These are phyloP conservation scores for Dromas ardeola DNA, from an alignment of 2,113 vertebrate genomes.

Conservation along the genomic window DNA sequence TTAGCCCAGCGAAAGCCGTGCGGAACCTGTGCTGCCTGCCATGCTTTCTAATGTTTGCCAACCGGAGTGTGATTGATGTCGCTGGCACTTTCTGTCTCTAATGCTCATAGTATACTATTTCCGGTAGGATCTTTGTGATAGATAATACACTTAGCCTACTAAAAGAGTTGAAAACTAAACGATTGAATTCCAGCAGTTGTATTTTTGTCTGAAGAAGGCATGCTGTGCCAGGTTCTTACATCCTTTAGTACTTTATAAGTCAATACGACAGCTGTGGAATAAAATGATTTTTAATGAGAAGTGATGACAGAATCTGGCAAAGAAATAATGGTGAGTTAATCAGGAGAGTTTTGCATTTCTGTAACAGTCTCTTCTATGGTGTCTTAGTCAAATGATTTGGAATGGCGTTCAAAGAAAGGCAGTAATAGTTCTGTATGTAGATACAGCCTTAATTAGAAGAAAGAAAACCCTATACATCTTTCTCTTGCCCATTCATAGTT, in stretches of 20 bases:
- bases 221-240: background rate
- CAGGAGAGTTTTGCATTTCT: background rate
- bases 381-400: background rate
- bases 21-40: background rate
- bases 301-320: background rate
- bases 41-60: background rate
- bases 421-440: background rate
- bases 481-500: fast-evolving
- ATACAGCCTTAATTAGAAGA: background rate
- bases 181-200: background rate
- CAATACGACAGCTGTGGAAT: background rate
- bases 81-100: background rate
- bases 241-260: background rate
- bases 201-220: background rate
- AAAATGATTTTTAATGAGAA: slow-evolving; percentile 3
- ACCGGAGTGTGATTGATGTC: background rate
- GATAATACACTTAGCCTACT: background rate
- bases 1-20: fast-evolving
- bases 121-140: background rate
- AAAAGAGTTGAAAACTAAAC: background rate
- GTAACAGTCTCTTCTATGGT: background rate
- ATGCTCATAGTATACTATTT: background rate
- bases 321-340: slow-evolving; percentile 16
- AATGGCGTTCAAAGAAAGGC: background rate
- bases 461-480: background rate